A percentile compares a stretch with the other conserved stretches of the same genome.
Conservation (phyloP, 2,797 vertebrate species). For the Eupleurogrammus muticus region DNA sequence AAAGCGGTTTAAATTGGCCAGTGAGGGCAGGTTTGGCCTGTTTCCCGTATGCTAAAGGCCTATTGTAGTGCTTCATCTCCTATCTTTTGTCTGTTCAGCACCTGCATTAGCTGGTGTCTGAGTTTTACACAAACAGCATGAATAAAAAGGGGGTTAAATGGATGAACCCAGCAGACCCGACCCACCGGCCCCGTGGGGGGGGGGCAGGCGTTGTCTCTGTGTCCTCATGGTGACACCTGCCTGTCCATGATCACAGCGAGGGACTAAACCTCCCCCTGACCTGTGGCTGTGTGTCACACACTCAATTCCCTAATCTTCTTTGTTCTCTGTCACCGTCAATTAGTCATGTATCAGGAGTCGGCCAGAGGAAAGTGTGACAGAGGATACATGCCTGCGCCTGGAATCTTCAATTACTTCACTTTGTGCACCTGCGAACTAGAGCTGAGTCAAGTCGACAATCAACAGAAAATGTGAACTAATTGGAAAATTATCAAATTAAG, state of each 20-base stretch:
- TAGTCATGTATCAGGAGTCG: conserved; percentile 87
- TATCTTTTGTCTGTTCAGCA: background rate
- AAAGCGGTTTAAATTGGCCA: background rate
- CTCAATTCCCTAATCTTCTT: conserved; percentile 92
- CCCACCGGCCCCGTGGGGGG: conserved; percentile 28
- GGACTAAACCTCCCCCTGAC: conserved; percentile 83
- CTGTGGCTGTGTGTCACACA: conserved; percentile 89
- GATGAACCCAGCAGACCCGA: conserved; percentile 1
- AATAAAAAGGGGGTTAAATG: background rate
- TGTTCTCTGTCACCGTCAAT: conserved; percentile 93
- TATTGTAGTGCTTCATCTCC: background rate
- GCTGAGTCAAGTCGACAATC: background rate
- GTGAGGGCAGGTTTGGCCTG: no score
- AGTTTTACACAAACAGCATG: background rate
- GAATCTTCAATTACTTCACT: conserved; percentile 22
- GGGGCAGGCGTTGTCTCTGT: conserved; percentile 18
- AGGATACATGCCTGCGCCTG: conserved; percentile 10
- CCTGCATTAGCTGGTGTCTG: background rate
- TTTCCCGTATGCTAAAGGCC: background rate
- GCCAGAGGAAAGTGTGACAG: conserved; percentile 41
- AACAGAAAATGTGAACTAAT: background rate
- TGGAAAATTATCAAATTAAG: background rate
- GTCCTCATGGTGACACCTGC: conserved; percentile 76
- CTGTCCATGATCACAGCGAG: conserved; percentile 71
- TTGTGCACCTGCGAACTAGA: background rate